Percentiles rank a stretch among this genome's conserved stretches.
phyloP scores from a whole-genome alignment of 2,888 invertebrate genomes.

The Syrista parreyssii region DNA sequence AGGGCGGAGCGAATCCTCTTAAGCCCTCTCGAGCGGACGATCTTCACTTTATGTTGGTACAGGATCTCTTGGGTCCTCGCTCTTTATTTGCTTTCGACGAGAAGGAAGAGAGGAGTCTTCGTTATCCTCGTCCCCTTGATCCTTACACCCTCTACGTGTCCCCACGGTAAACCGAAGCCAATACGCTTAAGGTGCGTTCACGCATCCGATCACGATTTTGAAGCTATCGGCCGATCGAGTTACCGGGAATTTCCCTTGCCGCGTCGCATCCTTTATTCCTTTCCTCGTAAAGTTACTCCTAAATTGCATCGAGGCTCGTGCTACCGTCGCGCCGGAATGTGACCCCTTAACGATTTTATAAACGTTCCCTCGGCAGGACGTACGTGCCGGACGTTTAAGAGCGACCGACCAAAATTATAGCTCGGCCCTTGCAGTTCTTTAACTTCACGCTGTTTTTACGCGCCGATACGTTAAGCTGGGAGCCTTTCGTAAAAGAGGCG shows the following conservation, averaged over 20 bases:
- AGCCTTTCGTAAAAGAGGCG: constrained; percentile 24
- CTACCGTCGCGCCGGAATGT: not conserved
- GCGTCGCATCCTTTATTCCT: constrained; percentile 13
- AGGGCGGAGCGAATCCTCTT: constrained; percentile 6
- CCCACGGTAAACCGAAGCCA: too few relatives aligned
- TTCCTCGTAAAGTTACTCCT: not conserved
- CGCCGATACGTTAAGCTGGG: constrained; percentile 38
- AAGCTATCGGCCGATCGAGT: constrained; percentile 42
- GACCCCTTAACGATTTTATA: constrained; percentile 10
- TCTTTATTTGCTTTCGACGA: not conserved
- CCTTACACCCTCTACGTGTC: not conserved
- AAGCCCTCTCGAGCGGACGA: not conserved
- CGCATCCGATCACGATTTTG: constrained; percentile 43
- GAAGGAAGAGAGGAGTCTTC: not conserved
- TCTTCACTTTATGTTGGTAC: not conserved
- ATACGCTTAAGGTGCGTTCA: constrained; percentile 18
- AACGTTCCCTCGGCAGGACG: constrained; percentile 7
- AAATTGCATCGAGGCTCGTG: too few relatives aligned
- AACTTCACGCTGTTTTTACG: constrained; percentile 46
- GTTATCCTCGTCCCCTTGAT: not conserved
- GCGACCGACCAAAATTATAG: constrained; percentile 41
- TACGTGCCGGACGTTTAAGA: constrained; percentile 37
- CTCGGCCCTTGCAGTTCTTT: constrained; percentile 32
- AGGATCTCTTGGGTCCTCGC: too few relatives aligned
- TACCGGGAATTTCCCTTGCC: constrained; percentile 28